Conservation (phyloP, 2,113 vertebrate genomes). For the Eulemur rufifrons region DNA sequence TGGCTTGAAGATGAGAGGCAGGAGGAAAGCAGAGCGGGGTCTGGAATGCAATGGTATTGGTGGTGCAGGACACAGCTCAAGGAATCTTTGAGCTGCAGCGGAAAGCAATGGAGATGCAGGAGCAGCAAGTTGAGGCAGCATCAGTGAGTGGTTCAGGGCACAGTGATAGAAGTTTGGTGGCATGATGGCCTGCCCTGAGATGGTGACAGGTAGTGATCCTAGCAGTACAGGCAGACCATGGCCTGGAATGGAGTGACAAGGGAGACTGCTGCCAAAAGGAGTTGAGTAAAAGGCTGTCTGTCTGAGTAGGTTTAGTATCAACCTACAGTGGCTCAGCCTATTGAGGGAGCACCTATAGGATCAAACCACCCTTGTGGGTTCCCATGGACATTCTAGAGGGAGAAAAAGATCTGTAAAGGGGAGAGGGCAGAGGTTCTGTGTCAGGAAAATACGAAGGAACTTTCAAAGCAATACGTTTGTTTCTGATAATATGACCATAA, state of each 20-base stretch:
- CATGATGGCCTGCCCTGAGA: background rate
- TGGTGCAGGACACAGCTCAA: background rate
- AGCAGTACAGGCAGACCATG: background rate
- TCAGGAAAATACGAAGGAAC: background rate
- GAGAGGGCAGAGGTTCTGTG: background rate
- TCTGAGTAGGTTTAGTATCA: background rate
- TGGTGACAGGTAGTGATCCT: background rate
- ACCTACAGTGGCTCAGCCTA: background rate
- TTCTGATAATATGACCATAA: background rate
- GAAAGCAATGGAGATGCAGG: background rate
- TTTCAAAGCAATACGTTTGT: background rate
- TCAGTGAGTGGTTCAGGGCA: background rate
- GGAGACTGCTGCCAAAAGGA: background rate
- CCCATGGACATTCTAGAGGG: background rate
- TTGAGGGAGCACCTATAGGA: background rate
- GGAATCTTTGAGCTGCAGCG: background rate
- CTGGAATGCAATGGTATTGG: background rate
- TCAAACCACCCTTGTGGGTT: accelerated
- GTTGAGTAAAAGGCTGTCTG: background rate
- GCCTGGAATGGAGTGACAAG: background rate
- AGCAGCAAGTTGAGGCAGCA: background rate
- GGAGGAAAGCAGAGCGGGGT: background rate
- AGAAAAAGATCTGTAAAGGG: background rate
- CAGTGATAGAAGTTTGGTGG: background rate
- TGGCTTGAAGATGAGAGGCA: background rate